Percentiles rank a stretch among this genome's conserved stretches.
These are phyloP conservation scores for Labeo rohita DNA, from an alignment of 2,113 vertebrate species.

Conservation along the genomic window DNA sequence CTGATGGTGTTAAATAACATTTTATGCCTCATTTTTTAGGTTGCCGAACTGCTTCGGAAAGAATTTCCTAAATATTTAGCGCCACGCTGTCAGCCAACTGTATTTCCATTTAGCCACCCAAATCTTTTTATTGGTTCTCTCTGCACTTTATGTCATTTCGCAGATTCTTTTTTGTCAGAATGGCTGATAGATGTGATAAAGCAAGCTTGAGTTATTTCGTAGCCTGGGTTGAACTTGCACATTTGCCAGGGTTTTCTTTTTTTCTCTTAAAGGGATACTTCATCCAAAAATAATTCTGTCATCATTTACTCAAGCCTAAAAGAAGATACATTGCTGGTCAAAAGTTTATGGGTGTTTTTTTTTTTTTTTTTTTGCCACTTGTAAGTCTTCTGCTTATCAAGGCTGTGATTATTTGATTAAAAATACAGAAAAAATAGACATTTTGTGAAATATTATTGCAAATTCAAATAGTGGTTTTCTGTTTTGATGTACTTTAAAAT, in stretches of 20 bases:
- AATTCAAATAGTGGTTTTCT: no score
- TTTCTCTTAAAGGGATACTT: neutral
- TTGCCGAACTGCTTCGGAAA: conserved; percentile 36
- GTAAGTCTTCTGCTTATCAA: no score
- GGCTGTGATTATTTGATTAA: no score
- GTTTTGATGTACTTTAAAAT: no score
- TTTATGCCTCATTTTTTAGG: conserved; percentile 62
- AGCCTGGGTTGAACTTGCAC: neutral
- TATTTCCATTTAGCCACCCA: conserved; percentile 59
- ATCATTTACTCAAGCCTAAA: neutral
- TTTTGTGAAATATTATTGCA: no score
- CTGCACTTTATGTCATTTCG: conserved; percentile 9
- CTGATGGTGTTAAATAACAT: neutral
- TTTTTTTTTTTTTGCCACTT: no score
- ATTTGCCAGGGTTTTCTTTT: neutral
- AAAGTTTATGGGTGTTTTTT: no score
- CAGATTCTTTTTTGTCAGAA: neutral
- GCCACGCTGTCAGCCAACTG: neutral
- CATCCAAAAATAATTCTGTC: neutral
- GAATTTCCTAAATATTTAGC: conserved; percentile 11
- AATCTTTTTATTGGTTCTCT: conserved; percentile 36
- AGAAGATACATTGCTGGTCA: neutral
- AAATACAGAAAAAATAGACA: no score
- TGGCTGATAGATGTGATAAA: conserved; percentile 1
- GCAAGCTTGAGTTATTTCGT: neutral